Conservation (phyloP, 2,113 vertebrate genomes). For the Axis porcinus region DNA sequence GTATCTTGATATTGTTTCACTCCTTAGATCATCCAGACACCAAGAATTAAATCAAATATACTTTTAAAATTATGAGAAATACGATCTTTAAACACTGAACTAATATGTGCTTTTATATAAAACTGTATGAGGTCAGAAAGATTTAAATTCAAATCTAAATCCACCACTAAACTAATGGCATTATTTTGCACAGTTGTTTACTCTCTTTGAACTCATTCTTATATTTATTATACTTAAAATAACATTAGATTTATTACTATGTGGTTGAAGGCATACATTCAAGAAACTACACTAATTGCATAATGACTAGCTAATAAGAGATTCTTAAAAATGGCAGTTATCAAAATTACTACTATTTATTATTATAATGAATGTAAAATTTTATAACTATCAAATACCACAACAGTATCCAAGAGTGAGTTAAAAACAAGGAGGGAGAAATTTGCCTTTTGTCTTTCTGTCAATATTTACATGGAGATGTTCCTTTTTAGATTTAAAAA, state of each 20-base stretch:
- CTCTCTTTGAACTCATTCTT: neutral
- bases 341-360: neutral
- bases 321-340: neutral
- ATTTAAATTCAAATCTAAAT: neutral
- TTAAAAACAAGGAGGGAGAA: neutral
- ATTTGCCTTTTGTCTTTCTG: neutral
- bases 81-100: neutral
- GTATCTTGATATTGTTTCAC: neutral
- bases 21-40: neutral
- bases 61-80: neutral
- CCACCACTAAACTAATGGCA: neutral
- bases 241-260: neutral
- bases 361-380: neutral
- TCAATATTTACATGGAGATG: neutral
- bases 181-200: neutral
- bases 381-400: neutral
- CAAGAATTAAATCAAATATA: neutral
- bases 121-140: neutral
- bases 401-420: neutral
- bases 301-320: neutral
- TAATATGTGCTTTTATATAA: neutral
- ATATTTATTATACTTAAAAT: neutral
- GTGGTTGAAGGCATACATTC: neutral
- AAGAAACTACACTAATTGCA: neutral
- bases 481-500: neutral